Evolutionary conservation across 2,797 vertebrate genomes (phyloP).

Genomic region (Peromyscus melanophrys): DNA sequence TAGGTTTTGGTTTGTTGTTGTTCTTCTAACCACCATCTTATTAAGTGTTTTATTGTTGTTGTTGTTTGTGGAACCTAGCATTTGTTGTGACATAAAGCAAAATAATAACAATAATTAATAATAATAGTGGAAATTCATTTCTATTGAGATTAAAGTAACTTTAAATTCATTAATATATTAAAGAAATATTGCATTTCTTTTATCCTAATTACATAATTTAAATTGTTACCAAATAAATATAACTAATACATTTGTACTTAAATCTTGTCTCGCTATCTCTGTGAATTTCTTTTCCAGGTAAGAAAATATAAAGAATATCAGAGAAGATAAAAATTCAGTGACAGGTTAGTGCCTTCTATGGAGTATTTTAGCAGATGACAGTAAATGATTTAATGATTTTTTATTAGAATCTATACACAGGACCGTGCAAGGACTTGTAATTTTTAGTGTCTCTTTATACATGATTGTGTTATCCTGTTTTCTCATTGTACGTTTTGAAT

Average conservation of each 20-base stretch:
- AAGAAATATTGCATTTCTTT: background rate
- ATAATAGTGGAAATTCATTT: background rate
- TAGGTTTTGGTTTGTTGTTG: background rate
- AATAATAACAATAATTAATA: background rate
- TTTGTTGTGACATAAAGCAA: background rate
- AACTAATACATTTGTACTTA: background rate
- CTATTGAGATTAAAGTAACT: background rate
- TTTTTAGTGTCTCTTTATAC: background rate
- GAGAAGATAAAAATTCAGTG: background rate
- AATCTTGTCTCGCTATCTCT: background rate
- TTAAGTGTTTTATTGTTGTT: background rate
- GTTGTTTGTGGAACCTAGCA: background rate
- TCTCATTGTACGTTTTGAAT: background rate
- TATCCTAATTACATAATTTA: background rate
- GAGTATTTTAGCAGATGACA: background rate
- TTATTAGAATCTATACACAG: background rate
- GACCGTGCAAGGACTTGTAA: constrained; percentile 25
- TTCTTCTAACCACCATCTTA: background rate
- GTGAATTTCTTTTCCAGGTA: constrained; percentile 4
- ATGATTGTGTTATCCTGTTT: background rate
- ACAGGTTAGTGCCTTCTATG: background rate
- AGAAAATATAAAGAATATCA: constrained; percentile 21
- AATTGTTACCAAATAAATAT: background rate
- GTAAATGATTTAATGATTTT: background rate
- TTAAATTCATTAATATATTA: constrained; percentile 13